Evolutionary conservation across 2,888 invertebrate genomes (phyloP).

Genomic region (Stenoptilia bipunctidactyla): DNA sequence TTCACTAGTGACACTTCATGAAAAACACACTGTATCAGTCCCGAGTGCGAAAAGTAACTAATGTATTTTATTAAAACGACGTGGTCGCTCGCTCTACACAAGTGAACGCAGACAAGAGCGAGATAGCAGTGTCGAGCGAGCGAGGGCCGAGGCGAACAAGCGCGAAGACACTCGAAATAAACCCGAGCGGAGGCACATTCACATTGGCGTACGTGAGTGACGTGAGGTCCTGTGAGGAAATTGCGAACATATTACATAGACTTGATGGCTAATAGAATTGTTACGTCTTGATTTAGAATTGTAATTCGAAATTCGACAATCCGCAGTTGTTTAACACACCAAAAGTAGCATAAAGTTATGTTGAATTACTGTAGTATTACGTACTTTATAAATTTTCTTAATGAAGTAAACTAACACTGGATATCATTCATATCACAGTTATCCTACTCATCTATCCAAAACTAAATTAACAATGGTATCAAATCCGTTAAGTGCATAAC

Average conservation of each 20-base stretch:
- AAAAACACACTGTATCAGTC: constrained; percentile 8
- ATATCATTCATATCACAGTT: too few relatives aligned
- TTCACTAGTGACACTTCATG: constrained; percentile 21
- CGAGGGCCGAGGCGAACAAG: constrained; percentile 23
- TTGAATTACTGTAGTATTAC: too few relatives aligned
- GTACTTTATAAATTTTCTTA: too few relatives aligned
- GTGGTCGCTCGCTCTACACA: constrained; percentile 17
- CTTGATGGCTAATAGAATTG: neutral
- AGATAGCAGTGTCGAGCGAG: constrained; percentile 15
- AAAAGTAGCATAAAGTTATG: too few relatives aligned
- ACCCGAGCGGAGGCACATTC: constrained; percentile 16
- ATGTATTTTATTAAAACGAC: constrained; percentile 3
- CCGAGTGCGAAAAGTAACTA: constrained; percentile 4
- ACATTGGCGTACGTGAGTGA: constrained; percentile 14
- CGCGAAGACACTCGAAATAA: too few relatives aligned
- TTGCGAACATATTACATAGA: constrained; percentile 7
- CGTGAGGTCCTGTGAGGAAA: constrained; percentile 15
- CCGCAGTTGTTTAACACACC: too few relatives aligned
- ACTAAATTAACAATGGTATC: too few relatives aligned
- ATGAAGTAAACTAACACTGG: too few relatives aligned
- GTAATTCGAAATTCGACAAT: too few relatives aligned
- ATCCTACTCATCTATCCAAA: too few relatives aligned
- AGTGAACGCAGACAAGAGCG: constrained; percentile 18
- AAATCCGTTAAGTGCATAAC: too few relatives aligned
- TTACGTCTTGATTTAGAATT: too few relatives aligned